phyloP scores from a whole-genome alignment of 2,113 vertebrate genomes.

The Seriola quinqueradiata region DNA sequence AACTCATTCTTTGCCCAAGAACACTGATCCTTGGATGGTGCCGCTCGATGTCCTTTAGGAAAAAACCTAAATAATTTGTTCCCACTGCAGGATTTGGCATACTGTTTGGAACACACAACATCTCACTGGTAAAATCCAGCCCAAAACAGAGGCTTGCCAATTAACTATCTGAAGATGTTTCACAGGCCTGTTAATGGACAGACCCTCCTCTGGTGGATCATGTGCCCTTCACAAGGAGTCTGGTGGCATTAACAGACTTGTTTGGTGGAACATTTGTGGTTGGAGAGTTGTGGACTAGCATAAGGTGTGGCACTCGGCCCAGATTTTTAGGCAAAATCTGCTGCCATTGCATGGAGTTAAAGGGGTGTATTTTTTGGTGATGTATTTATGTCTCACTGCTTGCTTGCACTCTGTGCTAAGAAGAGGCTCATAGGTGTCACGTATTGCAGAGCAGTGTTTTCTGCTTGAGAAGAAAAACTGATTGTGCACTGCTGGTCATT shows the following conservation, averaged over 20 bases:
- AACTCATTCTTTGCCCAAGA: slow-evolving; percentile 34
- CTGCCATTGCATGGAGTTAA: neutral
- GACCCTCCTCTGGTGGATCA: slow-evolving; percentile 26
- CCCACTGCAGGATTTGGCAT: slow-evolving; percentile 56
- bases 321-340: neutral
- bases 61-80: slow-evolving; percentile 45
- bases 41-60: slow-evolving; percentile 31
- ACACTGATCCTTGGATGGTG: slow-evolving; percentile 31
- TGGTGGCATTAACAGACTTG: slow-evolving; percentile 13
- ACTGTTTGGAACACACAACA: slow-evolving; percentile 43
- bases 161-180: slow-evolving; percentile 56
- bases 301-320: slow-evolving; percentile 8
- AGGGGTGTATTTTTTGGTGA: neutral
- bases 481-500: neutral
- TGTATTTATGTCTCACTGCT: neutral
- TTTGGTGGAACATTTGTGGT: slow-evolving; percentile 30
- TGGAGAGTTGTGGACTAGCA: slow-evolving; percentile 1
- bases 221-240: slow-evolving; percentile 28
- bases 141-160: slow-evolving; percentile 49
- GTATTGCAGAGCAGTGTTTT: slow-evolving; percentile 1
- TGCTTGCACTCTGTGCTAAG: neutral
- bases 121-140: slow-evolving; percentile 44
- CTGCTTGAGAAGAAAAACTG: slow-evolving; percentile 12
- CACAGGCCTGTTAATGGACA: slow-evolving; percentile 49
- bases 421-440: neutral